Percentiles rank a stretch among this genome's conserved stretches.
Conservation (phyloP, 2,797 vertebrate species). For the Micromesistius poutassou region DNA sequence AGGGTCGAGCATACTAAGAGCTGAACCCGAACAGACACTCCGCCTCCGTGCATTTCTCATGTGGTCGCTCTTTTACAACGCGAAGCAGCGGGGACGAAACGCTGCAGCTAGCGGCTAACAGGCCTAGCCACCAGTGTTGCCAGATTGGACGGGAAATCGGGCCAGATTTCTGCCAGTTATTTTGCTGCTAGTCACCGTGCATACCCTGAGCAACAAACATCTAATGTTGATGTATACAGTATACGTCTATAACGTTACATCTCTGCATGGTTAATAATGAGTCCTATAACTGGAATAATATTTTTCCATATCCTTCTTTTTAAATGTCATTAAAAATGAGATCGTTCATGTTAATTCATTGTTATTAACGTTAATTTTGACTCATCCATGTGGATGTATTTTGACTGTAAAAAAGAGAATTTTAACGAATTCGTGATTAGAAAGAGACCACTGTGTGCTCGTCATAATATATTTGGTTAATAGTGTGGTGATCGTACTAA, state of each 20-base stretch:
- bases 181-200: not conserved
- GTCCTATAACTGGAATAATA: not conserved
- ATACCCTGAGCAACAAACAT: not conserved
- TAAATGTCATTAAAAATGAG: not conserved
- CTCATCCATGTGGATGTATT: too few species aligned
- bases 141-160: too few species aligned
- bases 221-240: not conserved
- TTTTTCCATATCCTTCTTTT: not conserved
- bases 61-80: constrained; percentile 20
- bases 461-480: not conserved
- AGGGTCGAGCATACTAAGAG: constrained; percentile 25
- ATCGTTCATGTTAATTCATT: not conserved
- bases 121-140: not conserved
- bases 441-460: not conserved
- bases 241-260: not conserved
- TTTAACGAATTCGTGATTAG: not conserved
- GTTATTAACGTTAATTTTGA: not conserved
- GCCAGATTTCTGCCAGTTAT: too few species aligned
- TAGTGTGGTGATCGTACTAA: not conserved
- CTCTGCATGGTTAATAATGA: not conserved
- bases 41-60: constrained; percentile 12
- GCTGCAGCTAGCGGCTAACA: constrained; percentile 5
- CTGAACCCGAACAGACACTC: constrained; percentile 6
- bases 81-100: not conserved
- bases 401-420: not conserved